Base-by-base conservation (phyloP, 2,113 vertebrate species). In the Hippoglossus stenolepis region DNA sequence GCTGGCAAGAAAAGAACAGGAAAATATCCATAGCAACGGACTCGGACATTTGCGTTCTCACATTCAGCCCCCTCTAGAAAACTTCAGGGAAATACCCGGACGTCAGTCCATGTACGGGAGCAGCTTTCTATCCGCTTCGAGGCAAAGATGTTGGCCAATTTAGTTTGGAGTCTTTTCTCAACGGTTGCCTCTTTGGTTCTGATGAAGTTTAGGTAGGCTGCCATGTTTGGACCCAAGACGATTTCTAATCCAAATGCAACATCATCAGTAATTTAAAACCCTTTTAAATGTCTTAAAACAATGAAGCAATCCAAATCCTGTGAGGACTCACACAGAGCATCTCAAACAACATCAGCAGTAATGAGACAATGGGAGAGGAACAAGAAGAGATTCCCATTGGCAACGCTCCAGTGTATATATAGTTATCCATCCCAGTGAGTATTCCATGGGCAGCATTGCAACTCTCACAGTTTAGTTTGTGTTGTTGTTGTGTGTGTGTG, bases 351-450 rank as follows among this genome's bases (percentile, higher is more conserved):
- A 77, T 82, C 63, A 89, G 65, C 73, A 75, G 24, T 65, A 75
- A 72, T 73, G 65, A 82, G 76, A 92, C 87, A 93, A 90, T 87
- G 85, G 64, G 83, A 87, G 77, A 65, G 72, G 43, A 79, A 81
- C 28, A 24, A 69, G 57, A 49, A 90, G 78, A 87, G 81, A 85
- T 91, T 93, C 93, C 90, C 92, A 93, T 75, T 93, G 94, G 93
- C 90, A 68, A 7, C 1, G 40, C 15, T 87, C 90, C 93, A 92
- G 75, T 67, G 43, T 91, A 92, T 90, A 91, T 93, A 91, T 91
- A 92, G 89, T 85, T 81, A 83, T 87, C 75, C 47, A 62, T 89
- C 84, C 88, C 86, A 83, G 56, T 79, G 60, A 79, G 82, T 21
- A 80, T 83, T 73, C 73, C 64, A 78, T 79, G 78, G 75, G 65